Evolutionary conservation across 2,113 vertebrate genomes (phyloP).

Genomic region (Etheostoma cragini): DNA sequence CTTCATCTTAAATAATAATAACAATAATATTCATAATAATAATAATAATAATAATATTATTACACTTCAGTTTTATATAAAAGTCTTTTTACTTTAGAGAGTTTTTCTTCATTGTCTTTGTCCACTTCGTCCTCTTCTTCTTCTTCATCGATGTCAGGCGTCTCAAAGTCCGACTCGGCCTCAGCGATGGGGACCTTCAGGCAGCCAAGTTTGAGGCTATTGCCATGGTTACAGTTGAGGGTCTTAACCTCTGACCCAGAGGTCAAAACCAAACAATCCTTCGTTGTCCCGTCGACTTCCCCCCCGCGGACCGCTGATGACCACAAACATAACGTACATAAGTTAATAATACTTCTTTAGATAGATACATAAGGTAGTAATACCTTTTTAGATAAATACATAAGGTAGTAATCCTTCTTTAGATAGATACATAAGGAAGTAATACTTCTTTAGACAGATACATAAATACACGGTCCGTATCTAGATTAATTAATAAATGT

Average conservation of each 20-base stretch:
- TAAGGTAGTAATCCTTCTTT: no score
- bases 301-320: not conserved
- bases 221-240: conserved; percentile 5
- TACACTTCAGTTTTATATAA: no score
- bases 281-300: not conserved
- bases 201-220: conserved; percentile 71
- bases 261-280: conserved; percentile 58
- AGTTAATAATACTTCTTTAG: no score
- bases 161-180: conserved; percentile 89
- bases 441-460: no score
- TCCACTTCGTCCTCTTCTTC: conserved; percentile 76
- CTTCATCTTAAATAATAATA: no score
- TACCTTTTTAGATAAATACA: no score
- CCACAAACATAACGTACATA: not conserved
- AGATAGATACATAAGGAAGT: no score
- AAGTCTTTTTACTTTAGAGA: conserved; percentile 40
- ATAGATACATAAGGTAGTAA: no score
- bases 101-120: conserved; percentile 62
- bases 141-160: conserved; percentile 81
- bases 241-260: conserved; percentile 70
- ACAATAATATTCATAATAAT: no score
- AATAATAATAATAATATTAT: no score
- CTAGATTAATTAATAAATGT: no score
- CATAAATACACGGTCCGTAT: no score
- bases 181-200: conserved; percentile 92